Conservation (phyloP, 2,797 vertebrate species). For the Steatocranus sp. region DNA sequence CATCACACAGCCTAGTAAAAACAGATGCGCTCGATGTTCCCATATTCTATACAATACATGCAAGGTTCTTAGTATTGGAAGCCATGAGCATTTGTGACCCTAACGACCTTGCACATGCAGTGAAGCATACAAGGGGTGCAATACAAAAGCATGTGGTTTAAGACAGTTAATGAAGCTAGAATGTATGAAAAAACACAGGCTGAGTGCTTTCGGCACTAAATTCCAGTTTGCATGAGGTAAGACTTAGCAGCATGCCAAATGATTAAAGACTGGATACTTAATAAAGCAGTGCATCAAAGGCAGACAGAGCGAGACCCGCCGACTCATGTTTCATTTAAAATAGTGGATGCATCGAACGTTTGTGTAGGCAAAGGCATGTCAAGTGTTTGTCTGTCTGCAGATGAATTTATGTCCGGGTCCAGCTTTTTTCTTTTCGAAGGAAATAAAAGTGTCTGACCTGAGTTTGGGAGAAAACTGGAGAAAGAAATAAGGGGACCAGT, state of each 20-base stretch:
- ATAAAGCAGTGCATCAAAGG: conserved; percentile 22
- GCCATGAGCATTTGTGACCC: neutral
- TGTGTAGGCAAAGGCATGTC: neutral
- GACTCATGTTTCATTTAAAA: neutral
- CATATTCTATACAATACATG: conserved; percentile 13
- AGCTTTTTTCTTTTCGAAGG: neutral
- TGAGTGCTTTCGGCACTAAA: conserved; percentile 1
- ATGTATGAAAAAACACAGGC: conserved; percentile 7
- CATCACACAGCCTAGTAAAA: conserved; percentile 52
- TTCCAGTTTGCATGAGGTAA: conserved; percentile 39
- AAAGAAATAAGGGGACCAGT: neutral
- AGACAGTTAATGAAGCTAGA: conserved; percentile 5
- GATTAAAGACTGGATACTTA: conserved; percentile 23
- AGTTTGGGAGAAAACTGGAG: neutral
- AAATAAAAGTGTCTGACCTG: neutral
- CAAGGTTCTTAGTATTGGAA: neutral
- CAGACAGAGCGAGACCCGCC: conserved; percentile 11
- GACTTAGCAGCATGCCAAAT: conserved; percentile 24
- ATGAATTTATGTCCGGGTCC: neutral
- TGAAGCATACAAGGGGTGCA: neutral
- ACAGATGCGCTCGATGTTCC: conserved; percentile 55
- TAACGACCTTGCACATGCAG: neutral
- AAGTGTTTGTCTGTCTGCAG: neutral
- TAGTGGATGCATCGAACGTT: neutral
- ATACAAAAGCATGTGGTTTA: conserved; percentile 2